Conservation (phyloP, 2,888 invertebrate genomes). For the Panzeria rudis region DNA sequence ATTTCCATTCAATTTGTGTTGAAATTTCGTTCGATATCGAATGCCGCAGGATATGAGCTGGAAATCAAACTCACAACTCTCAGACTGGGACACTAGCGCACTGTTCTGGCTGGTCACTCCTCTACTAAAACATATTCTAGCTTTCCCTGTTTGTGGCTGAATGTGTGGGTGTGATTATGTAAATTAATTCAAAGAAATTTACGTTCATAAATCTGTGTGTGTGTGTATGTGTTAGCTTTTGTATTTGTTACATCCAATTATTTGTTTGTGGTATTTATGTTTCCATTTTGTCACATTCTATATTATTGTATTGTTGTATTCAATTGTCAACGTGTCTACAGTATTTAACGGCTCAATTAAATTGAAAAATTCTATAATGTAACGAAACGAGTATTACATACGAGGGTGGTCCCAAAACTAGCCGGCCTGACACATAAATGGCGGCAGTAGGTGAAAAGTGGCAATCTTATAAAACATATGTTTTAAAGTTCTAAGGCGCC, state of each 20-base stretch:
- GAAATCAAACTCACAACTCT: no score
- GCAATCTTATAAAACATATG: no score
- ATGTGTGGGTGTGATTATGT: background rate
- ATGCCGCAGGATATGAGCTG: no score
- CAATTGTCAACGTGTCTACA: conserved; percentile 69
- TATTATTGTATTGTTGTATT: conserved; percentile 57
- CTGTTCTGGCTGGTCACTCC: no score
- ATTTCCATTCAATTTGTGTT: no score
- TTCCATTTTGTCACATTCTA: conserved; percentile 3
- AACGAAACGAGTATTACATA: background rate
- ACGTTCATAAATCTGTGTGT: background rate
- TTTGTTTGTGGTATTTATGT: conserved; percentile 8
- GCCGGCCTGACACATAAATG: no score
- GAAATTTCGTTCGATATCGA: no score
- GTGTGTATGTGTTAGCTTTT: background rate
- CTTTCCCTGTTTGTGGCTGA: background rate
- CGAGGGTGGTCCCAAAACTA: no score
- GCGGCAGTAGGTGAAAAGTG: no score
- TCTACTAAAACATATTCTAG: background rate
- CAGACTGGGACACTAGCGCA: no score
- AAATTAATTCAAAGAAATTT: background rate
- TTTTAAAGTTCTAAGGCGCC: no score
- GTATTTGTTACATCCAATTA: conserved; percentile 3
- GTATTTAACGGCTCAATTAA: conserved; percentile 71
- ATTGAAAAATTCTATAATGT: conserved; percentile 56